These are phyloP conservation scores for Puffinus mauretanicus DNA, from an alignment of 2,113 vertebrate species.

Conservation along the genomic window DNA sequence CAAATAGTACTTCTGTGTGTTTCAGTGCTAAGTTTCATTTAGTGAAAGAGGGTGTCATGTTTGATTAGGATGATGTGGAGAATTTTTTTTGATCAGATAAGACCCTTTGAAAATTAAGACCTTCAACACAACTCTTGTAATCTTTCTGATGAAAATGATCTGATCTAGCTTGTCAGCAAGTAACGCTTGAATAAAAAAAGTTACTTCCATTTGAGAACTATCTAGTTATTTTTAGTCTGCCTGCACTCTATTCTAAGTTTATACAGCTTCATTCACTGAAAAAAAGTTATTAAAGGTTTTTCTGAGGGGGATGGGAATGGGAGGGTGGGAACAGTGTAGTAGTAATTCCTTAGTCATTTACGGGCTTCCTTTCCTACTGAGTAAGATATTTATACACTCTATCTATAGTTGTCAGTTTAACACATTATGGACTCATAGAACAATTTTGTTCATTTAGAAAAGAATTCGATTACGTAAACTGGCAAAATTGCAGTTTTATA, in stretches of 20 bases:
- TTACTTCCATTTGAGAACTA: background rate
- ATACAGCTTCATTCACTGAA: conserved; percentile 1
- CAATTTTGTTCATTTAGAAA: background rate
- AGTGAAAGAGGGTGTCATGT: background rate
- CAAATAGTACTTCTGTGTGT: background rate
- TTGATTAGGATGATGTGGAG: background rate
- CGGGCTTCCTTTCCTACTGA: background rate
- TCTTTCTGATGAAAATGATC: background rate
- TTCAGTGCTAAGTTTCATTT: background rate
- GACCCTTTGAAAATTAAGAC: background rate
- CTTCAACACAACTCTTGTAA: background rate
- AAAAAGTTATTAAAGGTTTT: background rate
- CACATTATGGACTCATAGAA: background rate
- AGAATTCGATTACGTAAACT: background rate
- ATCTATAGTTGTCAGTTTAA: background rate
- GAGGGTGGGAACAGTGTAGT: background rate
- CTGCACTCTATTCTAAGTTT: background rate
- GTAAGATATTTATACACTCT: background rate
- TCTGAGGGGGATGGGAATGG: background rate
- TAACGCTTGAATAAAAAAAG: background rate
- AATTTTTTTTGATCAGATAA: background rate
- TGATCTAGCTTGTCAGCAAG: background rate
- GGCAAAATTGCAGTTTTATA: background rate
- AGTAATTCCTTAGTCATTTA: conserved; percentile 4
- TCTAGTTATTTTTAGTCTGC: background rate